Evolutionary conservation across 2,888 invertebrate species (phyloP).

Genomic region (Macrosiphum euphorbiae): DNA sequence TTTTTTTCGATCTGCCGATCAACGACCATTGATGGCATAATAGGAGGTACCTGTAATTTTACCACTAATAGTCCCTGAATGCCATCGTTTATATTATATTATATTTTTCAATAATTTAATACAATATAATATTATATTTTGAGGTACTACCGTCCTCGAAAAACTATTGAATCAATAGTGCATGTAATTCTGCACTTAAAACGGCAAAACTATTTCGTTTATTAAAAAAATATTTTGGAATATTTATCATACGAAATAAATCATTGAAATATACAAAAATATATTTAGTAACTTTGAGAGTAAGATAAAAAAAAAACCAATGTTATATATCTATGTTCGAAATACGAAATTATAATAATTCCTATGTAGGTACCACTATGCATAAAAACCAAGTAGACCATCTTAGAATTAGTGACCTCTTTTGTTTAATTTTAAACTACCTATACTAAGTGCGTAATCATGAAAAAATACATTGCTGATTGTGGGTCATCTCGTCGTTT

Average conservation of each 20-base stretch:
- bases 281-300: neutral
- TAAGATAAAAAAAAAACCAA: neutral
- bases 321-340: too few species aligned
- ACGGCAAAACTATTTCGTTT: neutral
- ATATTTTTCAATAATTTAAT: neutral
- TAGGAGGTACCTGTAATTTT: neutral
- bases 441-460: neutral
- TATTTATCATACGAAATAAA: neutral
- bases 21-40: neutral
- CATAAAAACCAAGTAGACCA: neutral
- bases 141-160: neutral
- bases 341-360: neutral
- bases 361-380: neutral
- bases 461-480: neutral
- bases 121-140: neutral
- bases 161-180: neutral
- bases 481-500: neutral
- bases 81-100: neutral
- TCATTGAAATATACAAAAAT: neutral
- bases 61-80: neutral
- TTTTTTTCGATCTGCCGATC: neutral
- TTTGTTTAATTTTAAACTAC: neutral
- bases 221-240: neutral
- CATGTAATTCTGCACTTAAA: neutral
- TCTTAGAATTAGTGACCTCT: too few species aligned